A percentile compares a stretch with the other conserved stretches of the same genome.
Conservation (phyloP, 2,888 invertebrate genomes). For the Miltochrista miniata region DNA sequence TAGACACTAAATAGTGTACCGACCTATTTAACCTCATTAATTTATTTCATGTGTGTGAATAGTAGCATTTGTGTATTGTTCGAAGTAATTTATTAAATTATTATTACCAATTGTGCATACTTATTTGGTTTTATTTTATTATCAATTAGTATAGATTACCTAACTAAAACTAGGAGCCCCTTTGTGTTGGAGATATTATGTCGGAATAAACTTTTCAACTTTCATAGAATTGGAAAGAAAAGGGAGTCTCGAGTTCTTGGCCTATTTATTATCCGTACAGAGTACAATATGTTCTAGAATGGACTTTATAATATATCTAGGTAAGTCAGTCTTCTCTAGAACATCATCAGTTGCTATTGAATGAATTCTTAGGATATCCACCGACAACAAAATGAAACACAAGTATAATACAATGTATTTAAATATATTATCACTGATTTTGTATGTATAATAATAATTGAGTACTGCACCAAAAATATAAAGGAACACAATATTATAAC, state of each 20-base stretch:
- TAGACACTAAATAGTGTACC: conserved; percentile 65
- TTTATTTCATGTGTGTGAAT: conserved; percentile 82
- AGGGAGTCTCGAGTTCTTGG: no score
- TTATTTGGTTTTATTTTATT: conserved; percentile 26
- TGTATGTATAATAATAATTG: conserved; percentile 53
- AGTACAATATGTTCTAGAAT: no score
- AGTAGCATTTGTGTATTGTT: conserved; percentile 77
- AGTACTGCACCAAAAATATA: conserved; percentile 73
- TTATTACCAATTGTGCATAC: conserved; percentile 41
- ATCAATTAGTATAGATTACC: no score
- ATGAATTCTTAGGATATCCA: no score
- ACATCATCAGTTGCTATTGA: no score
- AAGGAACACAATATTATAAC: conserved; percentile 52
- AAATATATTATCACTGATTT: conserved; percentile 66
- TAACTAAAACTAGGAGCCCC: no score
- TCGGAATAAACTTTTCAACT: no score
- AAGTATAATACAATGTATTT: conserved; percentile 55
- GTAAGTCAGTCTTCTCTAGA: no score
- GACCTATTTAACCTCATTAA: conserved; percentile 82
- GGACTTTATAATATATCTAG: no score
- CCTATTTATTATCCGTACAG: no score
- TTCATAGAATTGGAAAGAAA: no score
- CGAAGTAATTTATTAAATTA: conserved; percentile 80
- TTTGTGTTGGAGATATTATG: no score
- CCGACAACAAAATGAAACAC: conserved; percentile 1